Evolutionary conservation across 2,113 vertebrate genomes (phyloP).

Genomic region (Anarrhichthys ocellatus): DNA sequence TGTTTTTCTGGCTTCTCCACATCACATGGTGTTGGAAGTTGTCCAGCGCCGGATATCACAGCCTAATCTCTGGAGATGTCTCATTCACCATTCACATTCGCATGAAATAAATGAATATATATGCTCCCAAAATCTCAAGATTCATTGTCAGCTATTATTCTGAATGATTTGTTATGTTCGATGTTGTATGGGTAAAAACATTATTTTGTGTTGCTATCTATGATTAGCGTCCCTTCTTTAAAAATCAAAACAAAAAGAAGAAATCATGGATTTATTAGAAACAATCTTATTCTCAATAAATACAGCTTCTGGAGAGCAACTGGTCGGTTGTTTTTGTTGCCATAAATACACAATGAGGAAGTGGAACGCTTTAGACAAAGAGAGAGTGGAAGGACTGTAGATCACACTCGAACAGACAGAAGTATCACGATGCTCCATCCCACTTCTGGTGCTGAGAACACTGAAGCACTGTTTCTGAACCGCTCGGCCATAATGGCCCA

Average conservation of each 20-base stretch:
- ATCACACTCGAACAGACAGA: conserved; percentile 77
- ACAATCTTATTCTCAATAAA: not conserved
- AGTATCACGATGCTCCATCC: conserved; percentile 78
- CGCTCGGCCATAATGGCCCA: conserved; percentile 70
- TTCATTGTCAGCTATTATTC: not conserved
- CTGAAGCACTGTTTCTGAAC: conserved; percentile 76
- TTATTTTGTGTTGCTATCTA: not conserved
- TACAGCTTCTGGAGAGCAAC: conserved; percentile 23
- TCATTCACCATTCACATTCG: conserved; percentile 25
- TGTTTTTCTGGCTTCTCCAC: conserved; percentile 73
- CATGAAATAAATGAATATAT: conserved; percentile 14
- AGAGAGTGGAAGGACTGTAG: conserved; percentile 72
- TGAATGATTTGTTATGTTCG: conserved; percentile 5
- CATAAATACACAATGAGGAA: conserved; percentile 76
- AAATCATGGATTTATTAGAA: not conserved
- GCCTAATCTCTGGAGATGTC: conserved; percentile 33
- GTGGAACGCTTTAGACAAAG: conserved; percentile 71
- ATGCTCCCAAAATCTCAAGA: not conserved
- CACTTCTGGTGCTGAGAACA: conserved; percentile 80
- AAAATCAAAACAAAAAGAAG: not conserved
- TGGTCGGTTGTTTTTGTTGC: conserved; percentile 55
- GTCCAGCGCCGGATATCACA: conserved; percentile 48
- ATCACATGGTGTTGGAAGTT: conserved; percentile 59
- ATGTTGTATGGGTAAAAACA: not conserved
- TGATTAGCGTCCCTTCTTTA: not conserved